Percentiles rank a stretch among this genome's conserved stretches.
Evolutionary conservation across 2,888 invertebrate genomes (phyloP).

Genomic region (Alloplasta piceator): DNA sequence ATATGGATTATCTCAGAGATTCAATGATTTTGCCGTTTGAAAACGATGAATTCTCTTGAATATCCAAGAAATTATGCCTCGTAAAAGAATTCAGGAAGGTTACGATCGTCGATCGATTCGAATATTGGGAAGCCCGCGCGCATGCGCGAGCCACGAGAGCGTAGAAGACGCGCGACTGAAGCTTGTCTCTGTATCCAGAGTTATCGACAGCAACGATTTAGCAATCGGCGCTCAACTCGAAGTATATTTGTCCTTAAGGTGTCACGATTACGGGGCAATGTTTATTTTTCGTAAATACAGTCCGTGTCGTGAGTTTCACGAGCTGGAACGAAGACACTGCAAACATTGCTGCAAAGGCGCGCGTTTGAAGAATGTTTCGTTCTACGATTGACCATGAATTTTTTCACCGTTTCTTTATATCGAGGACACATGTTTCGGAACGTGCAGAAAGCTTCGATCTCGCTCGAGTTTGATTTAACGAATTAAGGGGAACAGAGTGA

Average conservation of each 20-base stretch:
- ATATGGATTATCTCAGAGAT: no score
- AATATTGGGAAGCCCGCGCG: not conserved
- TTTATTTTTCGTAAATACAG: slow-evolving; percentile 18
- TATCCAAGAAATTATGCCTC: not conserved
- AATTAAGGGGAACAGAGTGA: not conserved
- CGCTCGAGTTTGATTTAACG: not conserved
- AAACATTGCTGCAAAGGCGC: not conserved
- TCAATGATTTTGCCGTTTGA: no score
- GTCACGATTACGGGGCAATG: not conserved
- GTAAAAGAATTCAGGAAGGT: not conserved
- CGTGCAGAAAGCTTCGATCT: no score
- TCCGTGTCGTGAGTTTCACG: not conserved
- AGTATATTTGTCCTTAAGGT: slow-evolving; percentile 2
- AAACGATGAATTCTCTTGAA: no score
- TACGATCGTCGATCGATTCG: not conserved
- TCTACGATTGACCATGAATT: not conserved
- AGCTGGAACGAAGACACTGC: not conserved
- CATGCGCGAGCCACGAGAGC: slow-evolving; percentile 9
- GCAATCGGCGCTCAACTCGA: not conserved
- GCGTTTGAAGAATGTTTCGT: not conserved
- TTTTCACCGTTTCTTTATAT: not conserved
- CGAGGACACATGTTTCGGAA: no score
- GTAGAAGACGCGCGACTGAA: not conserved
- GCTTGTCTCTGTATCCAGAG: not conserved
- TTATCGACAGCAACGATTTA: slow-evolving; percentile 22